A percentile compares a stretch with the other conserved stretches of the same genome.
These are phyloP conservation scores for Phenganax stokvisi DNA, from an alignment of 92 coral and sea anemone species.

Conservation along the genomic window DNA sequence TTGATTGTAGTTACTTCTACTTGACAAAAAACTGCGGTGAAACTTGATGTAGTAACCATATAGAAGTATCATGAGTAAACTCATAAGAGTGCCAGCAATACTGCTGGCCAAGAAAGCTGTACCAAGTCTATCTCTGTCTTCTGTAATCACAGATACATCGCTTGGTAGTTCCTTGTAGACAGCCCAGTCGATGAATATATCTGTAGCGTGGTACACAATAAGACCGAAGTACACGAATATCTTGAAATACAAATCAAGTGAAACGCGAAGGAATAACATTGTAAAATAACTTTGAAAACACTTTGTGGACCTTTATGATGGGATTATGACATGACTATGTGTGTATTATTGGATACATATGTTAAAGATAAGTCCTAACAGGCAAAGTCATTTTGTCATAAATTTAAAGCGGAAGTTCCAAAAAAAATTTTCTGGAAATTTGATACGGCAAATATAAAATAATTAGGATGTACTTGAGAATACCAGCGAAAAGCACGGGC, in stretches of 20 bases:
- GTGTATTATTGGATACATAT: not conserved
- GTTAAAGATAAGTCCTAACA: not conserved
- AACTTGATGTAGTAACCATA: constrained; percentile 8
- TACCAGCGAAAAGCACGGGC: too few relatives aligned
- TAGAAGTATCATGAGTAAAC: not conserved
- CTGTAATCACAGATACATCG: not conserved
- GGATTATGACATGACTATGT: not conserved
- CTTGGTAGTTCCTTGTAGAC: not conserved
- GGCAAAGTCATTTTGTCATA: not conserved
- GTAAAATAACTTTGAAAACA: not conserved
- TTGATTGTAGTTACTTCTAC: not conserved
- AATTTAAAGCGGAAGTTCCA: not conserved
- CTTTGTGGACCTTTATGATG: not conserved
- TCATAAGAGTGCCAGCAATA: constrained; percentile 6
- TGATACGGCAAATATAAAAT: not conserved
- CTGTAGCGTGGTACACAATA: not conserved
- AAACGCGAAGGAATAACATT: not conserved
- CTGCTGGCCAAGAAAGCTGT: not conserved
- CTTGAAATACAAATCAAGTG: not conserved
- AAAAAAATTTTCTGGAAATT: constrained; percentile 1
- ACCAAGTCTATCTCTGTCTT: not conserved
- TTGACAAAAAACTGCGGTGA: constrained; percentile 6
- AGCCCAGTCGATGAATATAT: not conserved
- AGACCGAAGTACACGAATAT: not conserved
- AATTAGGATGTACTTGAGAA: too few relatives aligned